A percentile compares a stretch with the other conserved stretches of the same genome.
Evolutionary conservation across 2,797 vertebrate genomes (phyloP).

Genomic region (Emydoidea blandingii): DNA sequence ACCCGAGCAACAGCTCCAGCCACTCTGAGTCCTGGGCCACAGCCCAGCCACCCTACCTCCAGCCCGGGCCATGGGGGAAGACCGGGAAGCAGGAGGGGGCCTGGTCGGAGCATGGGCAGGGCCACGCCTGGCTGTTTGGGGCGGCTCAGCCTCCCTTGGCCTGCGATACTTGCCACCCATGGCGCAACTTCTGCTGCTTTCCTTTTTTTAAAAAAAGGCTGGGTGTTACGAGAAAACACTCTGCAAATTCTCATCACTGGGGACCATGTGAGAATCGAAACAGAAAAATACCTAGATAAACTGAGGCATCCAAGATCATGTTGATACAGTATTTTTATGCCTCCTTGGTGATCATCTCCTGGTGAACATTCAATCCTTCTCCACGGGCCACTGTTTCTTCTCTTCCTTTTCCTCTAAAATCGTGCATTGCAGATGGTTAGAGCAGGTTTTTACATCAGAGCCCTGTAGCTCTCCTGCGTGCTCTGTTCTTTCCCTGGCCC

Average conservation of each 20-base stretch:
- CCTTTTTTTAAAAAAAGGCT: background rate
- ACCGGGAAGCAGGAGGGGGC: too few relatives aligned
- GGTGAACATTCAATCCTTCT: background rate
- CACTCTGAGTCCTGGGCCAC: too few relatives aligned
- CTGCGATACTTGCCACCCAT: too few relatives aligned
- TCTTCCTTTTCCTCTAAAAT: background rate
- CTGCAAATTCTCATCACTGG: background rate
- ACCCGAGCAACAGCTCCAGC: too few relatives aligned
- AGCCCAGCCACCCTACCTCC: too few relatives aligned
- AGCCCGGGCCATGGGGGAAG: too few relatives aligned
- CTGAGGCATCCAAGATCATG: background rate
- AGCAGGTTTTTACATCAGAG: background rate
- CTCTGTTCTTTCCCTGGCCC: background rate
- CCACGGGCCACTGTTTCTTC: background rate
- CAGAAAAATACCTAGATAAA: background rate
- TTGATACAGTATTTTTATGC: background rate
- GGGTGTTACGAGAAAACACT: background rate
- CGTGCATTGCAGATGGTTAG: background rate
- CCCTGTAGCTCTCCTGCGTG: background rate
- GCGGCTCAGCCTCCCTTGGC: too few relatives aligned
- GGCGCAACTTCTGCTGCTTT: too few relatives aligned
- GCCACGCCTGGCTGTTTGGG: too few relatives aligned
- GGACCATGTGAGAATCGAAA: background rate
- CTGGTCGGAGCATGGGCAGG: too few relatives aligned
- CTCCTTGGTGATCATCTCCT: background rate